These are phyloP conservation scores for Meda fulgida DNA, from an alignment of 2,797 vertebrate species.

Conservation along the genomic window DNA sequence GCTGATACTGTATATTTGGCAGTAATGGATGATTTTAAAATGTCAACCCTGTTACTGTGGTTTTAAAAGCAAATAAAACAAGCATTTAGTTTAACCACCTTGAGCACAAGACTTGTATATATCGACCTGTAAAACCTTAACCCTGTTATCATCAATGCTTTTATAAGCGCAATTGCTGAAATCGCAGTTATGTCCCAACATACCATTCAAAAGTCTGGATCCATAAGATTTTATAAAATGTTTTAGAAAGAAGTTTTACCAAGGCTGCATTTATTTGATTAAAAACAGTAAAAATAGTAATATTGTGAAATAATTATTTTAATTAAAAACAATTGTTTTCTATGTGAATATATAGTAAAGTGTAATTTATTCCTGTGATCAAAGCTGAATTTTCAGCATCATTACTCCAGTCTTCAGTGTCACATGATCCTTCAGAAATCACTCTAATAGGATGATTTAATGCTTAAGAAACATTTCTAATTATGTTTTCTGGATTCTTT, in stretches of 20 bases:
- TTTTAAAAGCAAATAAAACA: not conserved
- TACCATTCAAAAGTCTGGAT: not conserved
- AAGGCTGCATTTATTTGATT: not conserved
- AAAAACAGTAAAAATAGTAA: not conserved
- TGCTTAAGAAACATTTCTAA: not conserved
- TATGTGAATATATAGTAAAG: too few relatives aligned
- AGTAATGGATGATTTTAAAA: too few relatives aligned
- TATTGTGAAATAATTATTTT: not conserved
- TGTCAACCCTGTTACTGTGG: too few relatives aligned
- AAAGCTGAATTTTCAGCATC: not conserved
- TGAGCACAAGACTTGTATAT: not conserved
- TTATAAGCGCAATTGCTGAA: too few relatives aligned
- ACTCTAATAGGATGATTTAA: not conserved
- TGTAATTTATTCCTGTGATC: not conserved
- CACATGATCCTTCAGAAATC: not conserved
- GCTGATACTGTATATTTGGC: too few relatives aligned
- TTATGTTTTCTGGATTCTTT: too few relatives aligned
- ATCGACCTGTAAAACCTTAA: not conserved
- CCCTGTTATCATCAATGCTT: not conserved
- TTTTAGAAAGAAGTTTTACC: not conserved
- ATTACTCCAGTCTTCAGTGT: too few relatives aligned
- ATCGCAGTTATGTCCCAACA: not conserved
- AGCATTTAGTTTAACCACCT: not conserved
- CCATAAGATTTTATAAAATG: not conserved
- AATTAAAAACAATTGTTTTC: not conserved